These are phyloP conservation scores for Pycnonotus jocosus DNA, from an alignment of 2,113 vertebrate species.

Conservation along the genomic window DNA sequence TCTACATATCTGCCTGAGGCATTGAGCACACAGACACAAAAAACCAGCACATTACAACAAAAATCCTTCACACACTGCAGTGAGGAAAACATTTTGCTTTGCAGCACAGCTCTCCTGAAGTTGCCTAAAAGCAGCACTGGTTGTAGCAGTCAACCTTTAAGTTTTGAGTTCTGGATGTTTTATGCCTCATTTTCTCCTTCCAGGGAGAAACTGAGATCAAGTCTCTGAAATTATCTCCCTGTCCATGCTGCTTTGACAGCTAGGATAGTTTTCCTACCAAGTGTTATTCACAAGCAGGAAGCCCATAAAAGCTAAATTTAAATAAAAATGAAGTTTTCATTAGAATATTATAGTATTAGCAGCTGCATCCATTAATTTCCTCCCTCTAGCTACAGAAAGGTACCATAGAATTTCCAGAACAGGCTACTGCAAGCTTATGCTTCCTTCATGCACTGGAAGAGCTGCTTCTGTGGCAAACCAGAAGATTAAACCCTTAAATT, in stretches of 20 bases:
- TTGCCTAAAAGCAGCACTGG: not conserved
- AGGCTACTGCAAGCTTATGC: not conserved
- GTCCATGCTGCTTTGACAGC: not conserved
- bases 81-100: not conserved
- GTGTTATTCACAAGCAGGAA: not conserved
- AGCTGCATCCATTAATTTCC: not conserved
- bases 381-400: not conserved
- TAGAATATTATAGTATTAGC: not conserved
- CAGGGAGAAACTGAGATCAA: not conserved
- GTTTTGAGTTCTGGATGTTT: not conserved
- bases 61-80: not conserved
- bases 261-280: not conserved
- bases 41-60: not conserved
- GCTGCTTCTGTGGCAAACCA: not conserved
- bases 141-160: not conserved
- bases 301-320: not conserved
- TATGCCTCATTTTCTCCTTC: not conserved
- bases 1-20: not conserved
- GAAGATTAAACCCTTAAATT: not conserved
- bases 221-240: not conserved
- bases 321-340: constrained; percentile 15
- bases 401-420: constrained; percentile 14
- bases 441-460: not conserved
- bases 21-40: not conserved
- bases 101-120: not conserved